Evolutionary conservation across 1,140 invertebrate genomes (phyloP).

Genomic region (Drosophila oshimai): DNA sequence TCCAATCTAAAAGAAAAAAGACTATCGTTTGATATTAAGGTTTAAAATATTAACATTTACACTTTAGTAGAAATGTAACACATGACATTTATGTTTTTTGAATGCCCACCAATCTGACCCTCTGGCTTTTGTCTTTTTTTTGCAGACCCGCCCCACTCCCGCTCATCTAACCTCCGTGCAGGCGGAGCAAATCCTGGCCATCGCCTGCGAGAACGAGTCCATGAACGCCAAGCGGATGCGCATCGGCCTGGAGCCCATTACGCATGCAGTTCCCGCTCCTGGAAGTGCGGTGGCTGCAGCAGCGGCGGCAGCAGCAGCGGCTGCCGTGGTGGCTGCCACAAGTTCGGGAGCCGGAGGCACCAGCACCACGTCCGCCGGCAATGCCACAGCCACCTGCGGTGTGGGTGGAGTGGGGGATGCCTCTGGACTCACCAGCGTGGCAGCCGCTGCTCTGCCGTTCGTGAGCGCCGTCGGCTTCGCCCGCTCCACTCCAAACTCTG

Average conservation of each 20-base stretch:
- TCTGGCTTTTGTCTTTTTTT: neutral
- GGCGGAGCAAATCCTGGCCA: slow-evolving; percentile 96
- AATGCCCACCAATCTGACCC: neutral
- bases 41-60: too few relatives aligned
- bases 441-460: slow-evolving; percentile 70
- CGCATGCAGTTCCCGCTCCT: slow-evolving; percentile 91
- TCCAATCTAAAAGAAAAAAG: too few relatives aligned
- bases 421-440: slow-evolving; percentile 63
- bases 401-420: slow-evolving; percentile 55
- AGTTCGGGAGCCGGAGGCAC: slow-evolving; percentile 46
- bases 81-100: neutral
- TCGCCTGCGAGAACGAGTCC: slow-evolving; percentile 98
- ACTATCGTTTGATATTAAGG: too few relatives aligned
- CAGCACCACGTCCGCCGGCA: slow-evolving; percentile 49
- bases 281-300: slow-evolving; percentile 84
- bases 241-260: slow-evolving; percentile 95
- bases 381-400: slow-evolving; percentile 66
- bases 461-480: slow-evolving; percentile 73
- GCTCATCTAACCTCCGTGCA: slow-evolving; percentile 97
- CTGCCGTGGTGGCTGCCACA: slow-evolving; percentile 49
- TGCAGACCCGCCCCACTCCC: slow-evolving; percentile 90
- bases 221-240: slow-evolving; percentile 98
- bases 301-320: slow-evolving; percentile 70
- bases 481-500: slow-evolving; percentile 78
- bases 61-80: too few relatives aligned